Base-by-base conservation (phyloP, 2,797 vertebrate species). In the Rhinoraja longicauda region DNA sequence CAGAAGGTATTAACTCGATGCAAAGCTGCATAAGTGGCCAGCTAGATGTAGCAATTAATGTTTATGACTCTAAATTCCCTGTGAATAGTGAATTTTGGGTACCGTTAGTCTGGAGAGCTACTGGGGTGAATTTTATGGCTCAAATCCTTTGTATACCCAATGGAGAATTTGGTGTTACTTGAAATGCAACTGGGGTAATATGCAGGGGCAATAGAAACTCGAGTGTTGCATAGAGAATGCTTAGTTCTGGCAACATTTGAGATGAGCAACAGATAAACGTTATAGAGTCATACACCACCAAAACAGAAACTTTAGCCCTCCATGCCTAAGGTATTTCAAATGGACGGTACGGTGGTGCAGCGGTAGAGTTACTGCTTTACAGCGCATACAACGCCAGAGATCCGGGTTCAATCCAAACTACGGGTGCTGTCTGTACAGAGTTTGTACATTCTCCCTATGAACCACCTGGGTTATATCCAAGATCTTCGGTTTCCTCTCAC, bases 1-100 rank as follows among this genome's bases (percentile, higher is more conserved):
- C 39, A 75, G 26, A 92, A 92, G 84, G 84, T 88, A 88, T 64
- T 88, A 92, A 92, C n/a, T 70, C 90, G 64, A 17, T 90, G 62
- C 32, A 36, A 90, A 64, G 67, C 62, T 57, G 29, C 79, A 19
- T 5, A 36, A 72, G 24, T 72, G 29, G 39, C 4, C 4, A 70
- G 53, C 70, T 2, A 91, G 1, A 4, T 57, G 86, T 21, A 70
- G 13, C 32, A 67, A 36, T 67, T 36, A 39, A 62, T 32, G 62
- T 9, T 67, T 70, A 67, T 36, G 9, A 59, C 62, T 19, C 15
- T 67, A 53, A 17, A 90, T 36, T 67, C 39, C 45, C 8, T 26
- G 39, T 53, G 45, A 53, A 79, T 1, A 75, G 73, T n/a, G 17
- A 79, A 6, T 39, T 76, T 7, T 76, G 75, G 10, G 26, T 76